These are phyloP conservation scores for Myripristis murdjan DNA, from an alignment of 2,797 vertebrate genomes.

Conservation along the genomic window DNA sequence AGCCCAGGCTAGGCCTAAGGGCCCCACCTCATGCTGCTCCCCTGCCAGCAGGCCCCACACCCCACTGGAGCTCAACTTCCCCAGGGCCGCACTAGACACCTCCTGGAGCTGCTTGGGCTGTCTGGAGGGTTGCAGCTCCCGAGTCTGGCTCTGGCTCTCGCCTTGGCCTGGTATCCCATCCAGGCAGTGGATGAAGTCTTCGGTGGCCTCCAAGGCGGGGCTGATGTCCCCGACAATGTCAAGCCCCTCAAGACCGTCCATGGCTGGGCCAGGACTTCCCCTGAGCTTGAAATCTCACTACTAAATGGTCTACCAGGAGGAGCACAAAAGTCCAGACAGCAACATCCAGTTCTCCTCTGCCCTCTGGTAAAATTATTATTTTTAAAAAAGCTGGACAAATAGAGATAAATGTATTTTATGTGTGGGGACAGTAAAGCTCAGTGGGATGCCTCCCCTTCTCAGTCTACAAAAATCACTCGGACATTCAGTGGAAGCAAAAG, in stretches of 20 bases:
- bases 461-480: neutral
- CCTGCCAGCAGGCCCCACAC: constrained; percentile 83
- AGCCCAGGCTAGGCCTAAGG: constrained; percentile 83
- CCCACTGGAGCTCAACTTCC: constrained; percentile 83
- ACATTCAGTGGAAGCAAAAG: neutral
- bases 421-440: neutral
- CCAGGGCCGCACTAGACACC: constrained; percentile 72
- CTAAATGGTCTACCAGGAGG: constrained; percentile 43
- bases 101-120: constrained; percentile 80
- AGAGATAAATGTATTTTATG: neutral
- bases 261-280: constrained; percentile 61
- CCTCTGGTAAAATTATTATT: neutral
- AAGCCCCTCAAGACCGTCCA: constrained; percentile 93
- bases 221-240: constrained; percentile 93
- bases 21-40: constrained; percentile 80
- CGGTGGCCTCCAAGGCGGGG: constrained; percentile 96
- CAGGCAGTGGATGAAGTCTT: constrained; percentile 94
- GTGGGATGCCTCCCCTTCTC: neutral
- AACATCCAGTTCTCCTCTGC: constrained; percentile 50
- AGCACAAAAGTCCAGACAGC: constrained; percentile 19
- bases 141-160: constrained; percentile 80
- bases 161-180: constrained; percentile 87
- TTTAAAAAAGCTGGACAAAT: constrained; percentile 14
- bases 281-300: constrained; percentile 36
- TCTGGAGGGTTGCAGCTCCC: constrained; percentile 56